These are phyloP conservation scores for Notoglanidium macrostoma DNA, from an alignment of 2,797 vertebrate genomes.

Conservation along the genomic window DNA sequence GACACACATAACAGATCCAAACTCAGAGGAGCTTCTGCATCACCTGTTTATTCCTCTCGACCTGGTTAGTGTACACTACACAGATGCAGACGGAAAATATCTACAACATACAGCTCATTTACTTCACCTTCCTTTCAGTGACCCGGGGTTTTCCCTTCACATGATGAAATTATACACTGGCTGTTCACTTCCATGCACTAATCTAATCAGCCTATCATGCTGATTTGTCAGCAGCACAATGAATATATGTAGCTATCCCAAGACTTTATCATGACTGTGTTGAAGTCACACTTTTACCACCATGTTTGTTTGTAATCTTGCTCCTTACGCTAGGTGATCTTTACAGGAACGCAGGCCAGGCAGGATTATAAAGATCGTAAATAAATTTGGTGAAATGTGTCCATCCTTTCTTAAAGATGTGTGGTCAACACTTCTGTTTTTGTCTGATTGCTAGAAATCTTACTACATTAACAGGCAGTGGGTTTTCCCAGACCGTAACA, in stretches of 20 bases:
- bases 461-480: not conserved
- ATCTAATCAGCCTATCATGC: not conserved
- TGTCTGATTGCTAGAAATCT: not conserved
- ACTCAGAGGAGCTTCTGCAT: slow-evolving; percentile 79
- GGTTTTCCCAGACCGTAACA: not conserved
- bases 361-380: not conserved
- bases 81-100: not conserved
- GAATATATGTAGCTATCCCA: not conserved
- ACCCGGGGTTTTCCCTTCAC: not conserved
- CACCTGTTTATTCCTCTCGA: slow-evolving; percentile 80
- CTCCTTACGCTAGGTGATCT: not conserved
- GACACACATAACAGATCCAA: slow-evolving; percentile 75
- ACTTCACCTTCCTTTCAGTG: not conserved
- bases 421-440: not conserved
- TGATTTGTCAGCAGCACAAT: not conserved
- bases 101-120: not conserved
- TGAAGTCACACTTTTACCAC: not conserved
- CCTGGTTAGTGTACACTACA: slow-evolving; percentile 69
- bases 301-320: not conserved
- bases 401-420: not conserved
- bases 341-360: not conserved
- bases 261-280: not conserved
- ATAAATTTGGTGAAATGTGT: not conserved
- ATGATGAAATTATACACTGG: not conserved
- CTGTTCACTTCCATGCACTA: not conserved